Evolutionary conservation across 2,888 invertebrate species (phyloP), one percentile per base, ranked within the genome.

Genomic region (Amaurobius ferox): DNA sequence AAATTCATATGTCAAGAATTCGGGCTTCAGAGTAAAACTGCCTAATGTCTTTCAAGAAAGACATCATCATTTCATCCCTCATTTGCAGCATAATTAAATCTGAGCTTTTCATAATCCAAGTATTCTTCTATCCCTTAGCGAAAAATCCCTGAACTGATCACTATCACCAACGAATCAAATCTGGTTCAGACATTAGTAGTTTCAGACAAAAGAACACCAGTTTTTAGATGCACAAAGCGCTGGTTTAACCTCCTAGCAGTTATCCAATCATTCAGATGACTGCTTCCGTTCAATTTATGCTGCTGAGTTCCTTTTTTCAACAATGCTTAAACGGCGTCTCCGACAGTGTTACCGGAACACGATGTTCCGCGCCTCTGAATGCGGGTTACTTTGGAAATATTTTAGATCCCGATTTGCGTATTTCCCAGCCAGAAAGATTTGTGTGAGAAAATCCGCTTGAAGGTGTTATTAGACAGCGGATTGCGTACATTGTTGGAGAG

Each of bases 271-370:
- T 16, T 55, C 55, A 55, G 23, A 23, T 55, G 55, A 55, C 1
- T 55, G 55, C 19, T 23, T 55, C 55, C 55, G 55, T 23, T 55
- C 16, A 11, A 44, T 44, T n/a, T n/a, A n/a, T 16, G 44, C 16
- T n/a, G 19, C 2, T 55, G 55, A 23, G 5, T 35, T 9, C 35
- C 35, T 7, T 7, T 23, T 23, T 23, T 1, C 55, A 55, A 23
- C 44, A 44, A 44, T n/a, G 44, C 6, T 11, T 5, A 55, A n/a
- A 55, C 23, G 23, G 16, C 55, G 23, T 55, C 23, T 55, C 55
- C 19, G 55, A 55, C 55, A 55, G 55, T 55, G 55, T 55, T 55
- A 55, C 55, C 55, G 55, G 55, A 55, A 55, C 55, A 55, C 16
- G 23, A 55, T 55, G 19, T 55, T 55, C 19, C 55, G 55, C 55